phyloP scores from a whole-genome alignment of 1,140 invertebrate genomes.

The Muscidifurax raptorellus region DNA sequence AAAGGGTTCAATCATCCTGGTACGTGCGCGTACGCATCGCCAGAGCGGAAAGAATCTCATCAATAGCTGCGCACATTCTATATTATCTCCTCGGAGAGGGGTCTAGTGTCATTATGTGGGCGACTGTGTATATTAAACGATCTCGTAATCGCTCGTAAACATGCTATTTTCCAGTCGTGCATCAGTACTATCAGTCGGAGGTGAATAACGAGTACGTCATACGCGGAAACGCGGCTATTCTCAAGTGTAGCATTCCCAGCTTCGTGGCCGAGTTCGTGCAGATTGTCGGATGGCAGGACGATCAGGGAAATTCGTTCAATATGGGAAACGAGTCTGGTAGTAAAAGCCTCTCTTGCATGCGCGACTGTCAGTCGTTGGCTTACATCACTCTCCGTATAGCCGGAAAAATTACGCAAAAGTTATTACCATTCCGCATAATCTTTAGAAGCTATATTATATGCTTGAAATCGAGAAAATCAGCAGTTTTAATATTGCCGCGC shows the following conservation, averaged over 20 bases:
- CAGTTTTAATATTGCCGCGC: background rate
- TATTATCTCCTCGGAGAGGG: background rate
- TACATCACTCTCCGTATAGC: background rate
- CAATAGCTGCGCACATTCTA: background rate
- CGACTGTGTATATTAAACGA: background rate
- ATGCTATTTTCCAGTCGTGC: slow-evolving; percentile 83
- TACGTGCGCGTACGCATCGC: background rate
- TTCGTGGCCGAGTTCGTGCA: slow-evolving; percentile 94
- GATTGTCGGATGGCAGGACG: slow-evolving; percentile 90
- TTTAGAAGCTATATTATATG: too few species aligned
- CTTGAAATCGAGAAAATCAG: background rate
- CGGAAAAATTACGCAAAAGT: slow-evolving; percentile 21
- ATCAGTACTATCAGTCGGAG: slow-evolving; percentile 92
- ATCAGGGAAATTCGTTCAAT: slow-evolving; percentile 83
- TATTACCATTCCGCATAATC: background rate
- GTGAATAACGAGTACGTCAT: slow-evolving; percentile 96
- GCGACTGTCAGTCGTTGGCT: background rate
- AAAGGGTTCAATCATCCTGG: background rate
- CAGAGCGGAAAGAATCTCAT: slow-evolving; percentile 6
- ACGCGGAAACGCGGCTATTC: slow-evolving; percentile 92
- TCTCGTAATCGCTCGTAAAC: background rate
- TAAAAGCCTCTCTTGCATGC: slow-evolving; percentile 11
- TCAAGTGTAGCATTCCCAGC: slow-evolving; percentile 94
- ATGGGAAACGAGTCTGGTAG: slow-evolving; percentile 74
- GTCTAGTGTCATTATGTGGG: background rate